These are phyloP conservation scores for Drosophila fungiperda DNA, from an alignment of 2,888 invertebrate species.

Conservation along the genomic window DNA sequence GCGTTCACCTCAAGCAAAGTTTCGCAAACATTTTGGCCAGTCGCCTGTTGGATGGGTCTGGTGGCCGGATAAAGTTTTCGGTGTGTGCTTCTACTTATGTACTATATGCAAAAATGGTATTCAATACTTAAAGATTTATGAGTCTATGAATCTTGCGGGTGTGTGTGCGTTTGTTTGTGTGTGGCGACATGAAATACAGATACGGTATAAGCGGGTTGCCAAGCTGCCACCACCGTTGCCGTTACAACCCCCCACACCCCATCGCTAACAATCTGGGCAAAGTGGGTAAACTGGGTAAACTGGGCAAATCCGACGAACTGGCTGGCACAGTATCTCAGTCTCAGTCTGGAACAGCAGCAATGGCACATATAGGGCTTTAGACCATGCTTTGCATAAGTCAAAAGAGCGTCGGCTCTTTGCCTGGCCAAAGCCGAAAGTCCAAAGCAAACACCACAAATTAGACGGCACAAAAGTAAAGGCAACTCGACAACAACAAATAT, in stretches of 20 bases:
- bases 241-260: not conserved
- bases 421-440: constrained; percentile 62
- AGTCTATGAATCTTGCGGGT: constrained; percentile 79
- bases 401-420: constrained; percentile 41
- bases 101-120: constrained; percentile 77
- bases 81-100: constrained; percentile 70
- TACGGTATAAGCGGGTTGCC: constrained; percentile 30
- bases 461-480: constrained; percentile 59
- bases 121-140: constrained; percentile 78
- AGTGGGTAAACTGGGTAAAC: constrained; percentile 9
- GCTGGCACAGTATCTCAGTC: constrained; percentile 42
- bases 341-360: constrained; percentile 4
- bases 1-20: constrained; percentile 77
- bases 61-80: constrained; percentile 70
- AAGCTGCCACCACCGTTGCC: constrained; percentile 5
- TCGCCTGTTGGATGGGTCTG: constrained; percentile 1
- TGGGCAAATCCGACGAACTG: constrained; percentile 53
- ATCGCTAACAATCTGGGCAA: constrained; percentile 7
- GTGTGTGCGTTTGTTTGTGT: constrained; percentile 34
- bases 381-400: constrained; percentile 71
- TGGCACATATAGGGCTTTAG: constrained; percentile 66
- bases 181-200: constrained; percentile 72
- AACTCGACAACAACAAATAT: constrained; percentile 23
- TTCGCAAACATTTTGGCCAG: constrained; percentile 60
- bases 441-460: constrained; percentile 80